These are phyloP conservation scores for Shargacucullia verbasci DNA, from an alignment of 2,888 invertebrate genomes.

Conservation along the genomic window DNA sequence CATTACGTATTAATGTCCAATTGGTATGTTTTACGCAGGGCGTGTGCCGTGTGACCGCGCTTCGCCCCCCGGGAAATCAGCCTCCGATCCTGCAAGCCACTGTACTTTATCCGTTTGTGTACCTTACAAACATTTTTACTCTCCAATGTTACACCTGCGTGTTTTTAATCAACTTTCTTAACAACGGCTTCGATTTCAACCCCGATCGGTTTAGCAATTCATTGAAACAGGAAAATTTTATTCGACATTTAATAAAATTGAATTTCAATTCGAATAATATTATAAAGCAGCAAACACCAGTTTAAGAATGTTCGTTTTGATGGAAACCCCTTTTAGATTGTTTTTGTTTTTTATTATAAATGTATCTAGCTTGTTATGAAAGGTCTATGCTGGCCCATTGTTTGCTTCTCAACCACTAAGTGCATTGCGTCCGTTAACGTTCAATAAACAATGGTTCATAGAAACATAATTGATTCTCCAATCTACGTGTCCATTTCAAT, in stretches of 20 bases:
- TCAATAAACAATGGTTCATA: conserved; percentile 42
- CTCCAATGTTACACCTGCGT: conserved; percentile 26
- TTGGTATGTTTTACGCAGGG: conserved; percentile 71
- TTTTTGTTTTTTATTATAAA: no score
- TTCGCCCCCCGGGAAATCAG: conserved; percentile 76
- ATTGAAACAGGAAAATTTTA: conserved; percentile 28
- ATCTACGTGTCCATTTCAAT: conserved; percentile 21
- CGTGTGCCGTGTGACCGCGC: conserved; percentile 56
- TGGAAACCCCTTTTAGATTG: conserved; percentile 18
- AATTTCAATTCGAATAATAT: conserved; percentile 27
- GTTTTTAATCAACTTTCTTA: conserved; percentile 24
- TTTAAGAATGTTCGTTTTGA: conserved; percentile 29
- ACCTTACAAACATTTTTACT: conserved; percentile 32
- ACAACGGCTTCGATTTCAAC: conserved; percentile 9
- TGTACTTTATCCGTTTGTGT: conserved; percentile 57
- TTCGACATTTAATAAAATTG: conserved; percentile 33
- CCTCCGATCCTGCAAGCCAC: conserved; percentile 34
- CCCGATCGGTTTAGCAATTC: conserved; percentile 32
- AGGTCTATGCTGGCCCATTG: not conserved
- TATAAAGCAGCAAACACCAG: conserved; percentile 33
- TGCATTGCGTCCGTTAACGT: conserved; percentile 17
- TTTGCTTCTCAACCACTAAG: conserved; percentile 19
- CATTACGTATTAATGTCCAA: conserved; percentile 80
- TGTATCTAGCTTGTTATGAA: no score
- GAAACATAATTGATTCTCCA: conserved; percentile 45